Percentiles rank a stretch among this genome's conserved stretches.
phyloP scores from a whole-genome alignment of 2,888 invertebrate species.

The Catocala sponsa region DNA sequence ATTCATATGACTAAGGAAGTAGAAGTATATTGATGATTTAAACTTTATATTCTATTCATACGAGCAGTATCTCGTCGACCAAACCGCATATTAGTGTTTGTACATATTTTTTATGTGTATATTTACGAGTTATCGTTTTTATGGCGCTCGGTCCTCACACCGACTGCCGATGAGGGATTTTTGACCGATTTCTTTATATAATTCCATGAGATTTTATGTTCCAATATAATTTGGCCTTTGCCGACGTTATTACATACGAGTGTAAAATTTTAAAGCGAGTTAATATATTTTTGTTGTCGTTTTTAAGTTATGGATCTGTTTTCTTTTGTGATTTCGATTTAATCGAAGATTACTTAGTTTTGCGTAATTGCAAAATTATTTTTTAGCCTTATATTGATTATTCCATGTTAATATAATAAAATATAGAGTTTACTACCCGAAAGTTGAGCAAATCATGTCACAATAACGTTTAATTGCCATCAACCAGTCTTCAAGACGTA shows the following conservation, averaged over 20 bases:
- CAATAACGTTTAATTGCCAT: too few species aligned
- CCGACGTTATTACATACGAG: slow-evolving; percentile 11
- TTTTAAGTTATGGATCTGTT: too few species aligned
- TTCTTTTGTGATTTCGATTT: too few species aligned
- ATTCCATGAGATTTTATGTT: slow-evolving; percentile 30
- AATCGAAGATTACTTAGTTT: too few species aligned
- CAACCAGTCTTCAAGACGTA: too few species aligned
- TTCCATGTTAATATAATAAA: too few species aligned
- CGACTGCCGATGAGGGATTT: slow-evolving; percentile 36
- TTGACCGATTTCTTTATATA: slow-evolving; percentile 53
- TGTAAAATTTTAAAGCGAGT: not conserved
- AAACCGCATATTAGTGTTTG: slow-evolving; percentile 34
- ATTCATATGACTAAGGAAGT: too few species aligned
- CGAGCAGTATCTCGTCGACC: slow-evolving; percentile 22
- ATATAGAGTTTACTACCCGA: too few species aligned
- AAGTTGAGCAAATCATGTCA: too few species aligned
- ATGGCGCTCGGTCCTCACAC: slow-evolving; percentile 50
- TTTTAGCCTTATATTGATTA: too few species aligned
- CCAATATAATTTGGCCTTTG: slow-evolving; percentile 22
- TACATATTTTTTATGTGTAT: slow-evolving; percentile 60
- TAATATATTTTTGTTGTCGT: too few species aligned
- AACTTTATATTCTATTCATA: slow-evolving; percentile 32
- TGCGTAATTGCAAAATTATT: too few species aligned
- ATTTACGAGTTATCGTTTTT: slow-evolving; percentile 70
- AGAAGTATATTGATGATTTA: not conserved